Evolutionary conservation across 2,113 vertebrate genomes (phyloP), one percentile per base, ranked within the genome.

Genomic region (Columba janthina): DNA sequence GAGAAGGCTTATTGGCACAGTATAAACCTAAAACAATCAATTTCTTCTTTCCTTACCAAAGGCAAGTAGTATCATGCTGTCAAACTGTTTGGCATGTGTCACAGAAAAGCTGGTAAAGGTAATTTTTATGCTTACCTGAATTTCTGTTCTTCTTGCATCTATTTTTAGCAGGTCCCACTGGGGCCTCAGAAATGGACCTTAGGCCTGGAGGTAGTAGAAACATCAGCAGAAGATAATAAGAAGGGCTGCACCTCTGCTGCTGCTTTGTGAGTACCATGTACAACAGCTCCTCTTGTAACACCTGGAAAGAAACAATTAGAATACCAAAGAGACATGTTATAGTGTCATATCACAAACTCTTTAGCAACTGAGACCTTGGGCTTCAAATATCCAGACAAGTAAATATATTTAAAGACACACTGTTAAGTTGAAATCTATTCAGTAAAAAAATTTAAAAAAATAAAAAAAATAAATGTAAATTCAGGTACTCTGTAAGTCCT

Each of bases 281-380:
- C 86, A 89, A 73, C 76, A 96, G 82, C 64, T 94, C 64, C 50
- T 96, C 64, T 82, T 82, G 28, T 51, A 95, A 81, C 48, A 95
- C 85, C 83, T 96, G 76, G 71, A 87, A 97, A 72, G 53, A 96
- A 96, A 91, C n/a, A 75, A 95, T 84, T 93, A 87, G 26, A 50
- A 90, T 92, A 81, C 34, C 61, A 88, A 82, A 97, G 67, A 93
- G 24, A 32, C 28, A 38, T 56, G 57, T 67, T 93, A 85, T 16
- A 90, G 38, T 69, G 70, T 86, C 84, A 53, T 53, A 94, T 38
- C 67, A 70, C 74, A 88, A 64, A 71, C 12, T 42, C 44, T 88
- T 88, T 48, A 92, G 48, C 48, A 85, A 96, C 87, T 31, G 24
- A 94, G 61, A 91, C 38, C 87, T 83, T 53, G 74, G 54, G 46